These are phyloP conservation scores for Brachirus orientalis DNA, from an alignment of 2,113 vertebrate species.

Conservation along the genomic window DNA sequence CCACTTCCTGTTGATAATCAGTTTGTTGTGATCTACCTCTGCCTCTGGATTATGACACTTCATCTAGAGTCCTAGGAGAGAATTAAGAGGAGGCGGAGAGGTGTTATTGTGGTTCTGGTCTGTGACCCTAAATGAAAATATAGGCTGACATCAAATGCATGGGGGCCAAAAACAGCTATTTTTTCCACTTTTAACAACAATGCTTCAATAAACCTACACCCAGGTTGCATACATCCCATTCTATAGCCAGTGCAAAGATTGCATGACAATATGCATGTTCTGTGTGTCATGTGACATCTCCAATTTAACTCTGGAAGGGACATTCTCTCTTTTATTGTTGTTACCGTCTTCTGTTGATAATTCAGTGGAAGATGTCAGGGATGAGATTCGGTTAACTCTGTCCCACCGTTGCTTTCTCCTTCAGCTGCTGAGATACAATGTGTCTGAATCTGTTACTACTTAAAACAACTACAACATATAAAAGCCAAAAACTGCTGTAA, in stretches of 20 bases:
- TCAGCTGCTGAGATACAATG: constrained; percentile 19
- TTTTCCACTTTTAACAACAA: too few relatives aligned
- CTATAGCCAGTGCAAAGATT: too few relatives aligned
- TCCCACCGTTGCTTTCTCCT: neutral
- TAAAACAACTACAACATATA: constrained; percentile 40
- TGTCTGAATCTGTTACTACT: too few relatives aligned
- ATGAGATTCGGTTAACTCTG: neutral
- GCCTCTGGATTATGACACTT: constrained; percentile 72
- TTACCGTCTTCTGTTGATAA: neutral
- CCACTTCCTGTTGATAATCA: constrained; percentile 79
- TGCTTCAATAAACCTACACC: too few relatives aligned
- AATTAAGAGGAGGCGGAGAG: constrained; percentile 24
- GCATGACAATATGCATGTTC: too few relatives aligned
- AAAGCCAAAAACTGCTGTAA: constrained; percentile 47
- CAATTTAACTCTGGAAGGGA: too few relatives aligned
- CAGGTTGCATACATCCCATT: too few relatives aligned
- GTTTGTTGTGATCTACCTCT: constrained; percentile 76
- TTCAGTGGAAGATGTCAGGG: too few relatives aligned
- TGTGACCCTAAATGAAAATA: constrained; percentile 41
- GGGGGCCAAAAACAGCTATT: constrained; percentile 9
- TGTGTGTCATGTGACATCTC: too few relatives aligned
- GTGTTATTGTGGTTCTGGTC: constrained; percentile 48
- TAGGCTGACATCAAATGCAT: constrained; percentile 35
- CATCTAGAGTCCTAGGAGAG: constrained; percentile 47
- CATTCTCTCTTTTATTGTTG: too few relatives aligned